A percentile compares a stretch with the other conserved stretches of the same genome.
Evolutionary conservation across 2,888 invertebrate species (phyloP).

Genomic region (Tetragnatha montana): DNA sequence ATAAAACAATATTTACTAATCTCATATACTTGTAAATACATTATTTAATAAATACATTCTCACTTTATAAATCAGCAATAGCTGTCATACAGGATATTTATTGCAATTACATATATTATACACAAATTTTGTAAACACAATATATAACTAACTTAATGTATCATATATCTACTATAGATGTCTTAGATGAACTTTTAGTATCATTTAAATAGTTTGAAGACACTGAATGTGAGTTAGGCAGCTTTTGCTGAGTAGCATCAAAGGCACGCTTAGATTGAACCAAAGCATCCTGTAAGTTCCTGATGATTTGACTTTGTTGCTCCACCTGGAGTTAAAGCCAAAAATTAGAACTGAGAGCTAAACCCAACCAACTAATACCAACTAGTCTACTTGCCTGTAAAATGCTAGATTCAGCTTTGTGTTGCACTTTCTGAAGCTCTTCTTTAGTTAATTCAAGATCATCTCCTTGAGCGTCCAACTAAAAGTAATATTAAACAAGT

Average conservation of each 20-base stretch:
- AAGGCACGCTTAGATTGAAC: conserved; percentile 67
- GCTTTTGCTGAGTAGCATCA: conserved; percentile 58
- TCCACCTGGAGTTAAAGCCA: conserved; percentile 48
- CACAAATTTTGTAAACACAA: conserved; percentile 2
- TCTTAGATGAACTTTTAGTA: conserved; percentile 35
- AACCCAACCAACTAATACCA: not conserved
- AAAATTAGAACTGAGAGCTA: not conserved
- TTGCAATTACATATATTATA: conserved; percentile 1
- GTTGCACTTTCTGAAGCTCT: conserved; percentile 36
- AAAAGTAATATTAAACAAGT: not conserved
- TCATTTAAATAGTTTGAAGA: conserved; percentile 16
- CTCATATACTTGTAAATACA: not conserved
- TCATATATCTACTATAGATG: conserved; percentile 58
- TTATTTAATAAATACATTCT: not conserved
- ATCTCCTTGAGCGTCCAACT: conserved; percentile 53
- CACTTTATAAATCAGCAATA: conserved; percentile 11
- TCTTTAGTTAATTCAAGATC: conserved; percentile 44
- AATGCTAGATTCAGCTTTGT: conserved; percentile 38
- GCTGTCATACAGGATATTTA: conserved; percentile 32
- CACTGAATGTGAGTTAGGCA: conserved; percentile 16
- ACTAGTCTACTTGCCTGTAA: conserved; percentile 35
- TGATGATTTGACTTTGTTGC: conserved; percentile 58
- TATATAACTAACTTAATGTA: not conserved
- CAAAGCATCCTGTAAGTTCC: conserved; percentile 62
- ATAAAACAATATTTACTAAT: not conserved